Evolutionary conservation across 2,113 vertebrate genomes (phyloP), one percentile per base, ranked within the genome.

Genomic region (Muntiacus muntjak): DNA sequence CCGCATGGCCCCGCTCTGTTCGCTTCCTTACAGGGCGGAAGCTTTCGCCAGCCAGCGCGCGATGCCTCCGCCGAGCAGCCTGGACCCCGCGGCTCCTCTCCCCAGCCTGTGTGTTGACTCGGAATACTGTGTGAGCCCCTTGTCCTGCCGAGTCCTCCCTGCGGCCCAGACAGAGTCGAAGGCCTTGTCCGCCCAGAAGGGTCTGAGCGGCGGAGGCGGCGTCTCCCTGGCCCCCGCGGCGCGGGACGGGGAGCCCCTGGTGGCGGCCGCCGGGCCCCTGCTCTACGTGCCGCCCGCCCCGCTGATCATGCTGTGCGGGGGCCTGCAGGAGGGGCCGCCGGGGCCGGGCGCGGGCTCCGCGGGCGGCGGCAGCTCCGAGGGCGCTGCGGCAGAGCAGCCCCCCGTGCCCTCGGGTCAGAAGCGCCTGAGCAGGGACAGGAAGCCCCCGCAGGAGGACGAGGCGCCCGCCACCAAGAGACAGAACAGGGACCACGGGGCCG

Each of bases 231-330:
- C 0, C 0, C 14, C 97, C 16, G 33, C 84, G 28, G 9, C 91
- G 89, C 97, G 78, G 5, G 98, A 97, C 4, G 1, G 60, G 36
- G 98, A 99, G 64, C 95, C 86, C 25, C 58, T 93, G 58, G 64
- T 98, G 89, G 92, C 98, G 45, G 87, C 98, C 9, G 96, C 60
- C 11, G 98, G 98, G 57, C 97, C 98, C 26, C 84, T 99, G 91
- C 97, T 99, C 55, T 99, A 99, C 74, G 97, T 99, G 97, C 99
- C 99, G 1, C 99, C 99, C 93, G 98, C 99, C 17, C 99, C 99
- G 0, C 96, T 99, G 86, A 98, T 99, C 93, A 99, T 99, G 99
- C 95, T 99, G 67, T 99, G 98, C 2, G 97, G 99, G 3, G 85
- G 95, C 81, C 95, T 98, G 83, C 98, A 89, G 52, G 98, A 98